phyloP scores from a whole-genome alignment of 2,113 vertebrate species.

The Syrmaticus mikado region DNA sequence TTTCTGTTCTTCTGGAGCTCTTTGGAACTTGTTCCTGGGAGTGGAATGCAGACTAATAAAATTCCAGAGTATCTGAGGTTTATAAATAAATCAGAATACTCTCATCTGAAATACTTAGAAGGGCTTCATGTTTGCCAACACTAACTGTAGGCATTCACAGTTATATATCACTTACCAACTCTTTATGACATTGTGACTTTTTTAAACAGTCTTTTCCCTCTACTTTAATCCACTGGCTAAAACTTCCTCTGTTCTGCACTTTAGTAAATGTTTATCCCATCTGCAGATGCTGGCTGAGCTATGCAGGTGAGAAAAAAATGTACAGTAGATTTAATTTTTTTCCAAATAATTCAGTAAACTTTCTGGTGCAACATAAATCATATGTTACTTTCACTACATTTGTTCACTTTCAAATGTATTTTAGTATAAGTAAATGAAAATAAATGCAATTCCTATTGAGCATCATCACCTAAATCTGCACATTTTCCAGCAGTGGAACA shows the following conservation, averaged over 20 bases:
- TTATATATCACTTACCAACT: not conserved
- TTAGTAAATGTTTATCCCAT: not conserved
- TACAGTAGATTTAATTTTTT: not conserved
- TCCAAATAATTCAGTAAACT: not conserved
- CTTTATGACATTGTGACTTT: not conserved
- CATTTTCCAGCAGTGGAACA: not conserved
- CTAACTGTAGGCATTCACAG: not conserved
- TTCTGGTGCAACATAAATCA: not conserved
- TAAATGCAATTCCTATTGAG: not conserved
- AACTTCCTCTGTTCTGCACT: not conserved
- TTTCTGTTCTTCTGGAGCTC: not conserved
- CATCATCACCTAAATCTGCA: not conserved
- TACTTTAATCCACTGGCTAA: not conserved
- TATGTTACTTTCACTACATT: not conserved
- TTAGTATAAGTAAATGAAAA: not conserved
- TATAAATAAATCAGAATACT: constrained; percentile 49
- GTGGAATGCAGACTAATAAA: constrained; percentile 54
- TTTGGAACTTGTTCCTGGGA: constrained; percentile 31
- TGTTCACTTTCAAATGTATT: not conserved
- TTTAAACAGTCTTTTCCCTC: not conserved
- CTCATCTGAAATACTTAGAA: constrained; percentile 17
- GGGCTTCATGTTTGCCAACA: not conserved
- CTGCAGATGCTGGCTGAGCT: not conserved
- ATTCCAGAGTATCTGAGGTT: not conserved
- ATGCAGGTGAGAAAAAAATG: not conserved